Evolutionary conservation across 1,140 invertebrate species (phyloP), one percentile per base, ranked within the genome.

Genomic region (Physella acuta): DNA sequence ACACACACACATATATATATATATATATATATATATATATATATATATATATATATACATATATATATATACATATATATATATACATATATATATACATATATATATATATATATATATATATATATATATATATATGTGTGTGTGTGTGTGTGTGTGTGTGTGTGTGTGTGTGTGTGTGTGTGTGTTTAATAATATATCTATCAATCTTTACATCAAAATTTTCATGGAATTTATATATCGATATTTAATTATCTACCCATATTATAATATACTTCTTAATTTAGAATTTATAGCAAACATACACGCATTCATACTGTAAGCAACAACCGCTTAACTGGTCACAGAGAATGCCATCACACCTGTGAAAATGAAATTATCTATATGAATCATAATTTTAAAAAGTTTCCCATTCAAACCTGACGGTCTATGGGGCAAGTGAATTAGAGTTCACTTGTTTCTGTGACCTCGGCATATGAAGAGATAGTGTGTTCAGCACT

Each of bases 1-100:
- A n/a, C n/a, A n/a, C n/a, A n/a, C 44, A 49, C 44, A 49, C 44
- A 49, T n/a, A 49, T n/a, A 55, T 55, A 55, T 8, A 55, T 55
- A 55, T 8, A 55, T 55, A 55, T 8, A 55, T 55, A 55, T 5
- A 55, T 28, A 55, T 5, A 55, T 28, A 55, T 5, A 55, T 55
- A 55, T 8, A 55, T 55, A 55, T 8, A 55, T 55, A 55, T 8
- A 55, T 55, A 55, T 8, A 55, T 28, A 55, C 8, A 55, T 28
- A 55, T 5, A 55, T 28, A 55, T 8, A 55, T 55, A 55, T 8
- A 55, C 24, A 55, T 8, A 55, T 55, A 55, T 8, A 55, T 55
- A 55, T 8, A 55, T 5, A 55, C 8, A 20, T 55, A 55, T 8
- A 55, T 55, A 55, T 8, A 55, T 55, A 55, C 5, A 55, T 55